Percentiles rank a stretch among this genome's conserved stretches.
These are phyloP conservation scores for Trachymyrmex septentrionalis DNA, from an alignment of 1,140 invertebrate genomes.

Conservation along the genomic window DNA sequence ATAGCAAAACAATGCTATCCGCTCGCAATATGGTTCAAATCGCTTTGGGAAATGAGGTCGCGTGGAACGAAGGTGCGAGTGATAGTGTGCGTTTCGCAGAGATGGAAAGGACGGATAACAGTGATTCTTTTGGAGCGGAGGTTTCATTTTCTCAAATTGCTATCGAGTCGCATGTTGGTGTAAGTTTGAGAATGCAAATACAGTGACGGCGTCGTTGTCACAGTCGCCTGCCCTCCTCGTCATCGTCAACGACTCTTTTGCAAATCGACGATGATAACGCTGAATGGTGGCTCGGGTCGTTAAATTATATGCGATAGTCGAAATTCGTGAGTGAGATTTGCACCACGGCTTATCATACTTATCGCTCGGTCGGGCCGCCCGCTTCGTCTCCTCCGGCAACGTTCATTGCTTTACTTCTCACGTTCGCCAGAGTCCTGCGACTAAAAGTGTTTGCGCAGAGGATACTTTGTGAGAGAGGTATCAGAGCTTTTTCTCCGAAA, in stretches of 20 bases:
- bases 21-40: slow-evolving; percentile 27
- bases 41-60: slow-evolving; percentile 55
- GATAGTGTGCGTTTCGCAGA: background rate
- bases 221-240: background rate
- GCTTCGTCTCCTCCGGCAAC: slow-evolving; percentile 34
- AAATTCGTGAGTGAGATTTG: slow-evolving; percentile 56
- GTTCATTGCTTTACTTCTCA: slow-evolving; percentile 61
- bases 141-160: slow-evolving; percentile 70
- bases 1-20: slow-evolving; percentile 28
- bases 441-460: slow-evolving; percentile 59
- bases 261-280: slow-evolving; percentile 60
- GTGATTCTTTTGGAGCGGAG: slow-evolving; percentile 37
- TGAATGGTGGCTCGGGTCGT: slow-evolving; percentile 28
- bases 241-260: slow-evolving; percentile 37
- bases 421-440: slow-evolving; percentile 36
- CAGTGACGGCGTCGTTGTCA: slow-evolving; percentile 14
- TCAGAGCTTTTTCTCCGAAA: slow-evolving; percentile 34
- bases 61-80: background rate
- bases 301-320: slow-evolving; percentile 63
- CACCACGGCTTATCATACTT: slow-evolving; percentile 61
- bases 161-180: slow-evolving; percentile 23
- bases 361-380: slow-evolving; percentile 26
- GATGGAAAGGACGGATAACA: background rate
- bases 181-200: slow-evolving; percentile 17
- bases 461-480: slow-evolving; percentile 31